phyloP scores from a whole-genome alignment of 2,113 vertebrate genomes.

The Todiramphus chloris region DNA sequence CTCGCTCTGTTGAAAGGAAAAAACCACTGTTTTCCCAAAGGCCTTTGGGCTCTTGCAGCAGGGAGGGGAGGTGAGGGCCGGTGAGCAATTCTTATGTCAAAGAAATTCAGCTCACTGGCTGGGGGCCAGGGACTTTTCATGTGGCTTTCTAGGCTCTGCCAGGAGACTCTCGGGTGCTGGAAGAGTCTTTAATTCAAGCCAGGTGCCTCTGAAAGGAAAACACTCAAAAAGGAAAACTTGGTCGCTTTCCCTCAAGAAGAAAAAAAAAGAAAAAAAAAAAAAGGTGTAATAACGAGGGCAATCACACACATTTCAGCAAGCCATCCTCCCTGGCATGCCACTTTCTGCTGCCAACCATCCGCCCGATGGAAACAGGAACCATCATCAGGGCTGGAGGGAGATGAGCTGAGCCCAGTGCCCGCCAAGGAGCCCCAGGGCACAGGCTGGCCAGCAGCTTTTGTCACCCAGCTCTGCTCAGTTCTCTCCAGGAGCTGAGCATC shows the following conservation, averaged over 20 bases:
- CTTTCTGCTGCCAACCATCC: accelerated
- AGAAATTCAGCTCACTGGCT: slow-evolving; percentile 50
- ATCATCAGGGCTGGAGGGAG: not conserved
- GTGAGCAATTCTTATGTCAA: slow-evolving; percentile 25
- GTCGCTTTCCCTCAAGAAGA: not conserved
- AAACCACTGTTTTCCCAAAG: slow-evolving; percentile 27
- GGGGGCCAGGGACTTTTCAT: slow-evolving; percentile 60
- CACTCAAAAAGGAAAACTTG: slow-evolving; percentile 50
- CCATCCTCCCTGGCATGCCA: not conserved
- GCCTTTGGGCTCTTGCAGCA: not conserved
- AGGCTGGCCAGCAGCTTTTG: not conserved
- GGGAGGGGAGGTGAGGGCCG: not conserved
- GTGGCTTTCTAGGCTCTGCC: slow-evolving; percentile 66
- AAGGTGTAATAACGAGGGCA: not conserved
- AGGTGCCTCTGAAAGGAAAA: slow-evolving; percentile 69
- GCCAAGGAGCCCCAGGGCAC: not conserved
- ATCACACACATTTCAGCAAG: slow-evolving; percentile 2
- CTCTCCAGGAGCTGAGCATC: not conserved
- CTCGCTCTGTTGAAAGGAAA: not conserved
- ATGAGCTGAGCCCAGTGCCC: not conserved
- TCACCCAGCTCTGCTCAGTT: not conserved
- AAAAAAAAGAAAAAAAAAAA: not conserved
- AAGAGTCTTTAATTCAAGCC: slow-evolving; percentile 74
- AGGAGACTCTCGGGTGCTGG: slow-evolving; percentile 73
- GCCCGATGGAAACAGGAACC: not conserved